Base-by-base conservation (phyloP, 2,888 invertebrate genomes). In the Terebella lapidaria region DNA sequence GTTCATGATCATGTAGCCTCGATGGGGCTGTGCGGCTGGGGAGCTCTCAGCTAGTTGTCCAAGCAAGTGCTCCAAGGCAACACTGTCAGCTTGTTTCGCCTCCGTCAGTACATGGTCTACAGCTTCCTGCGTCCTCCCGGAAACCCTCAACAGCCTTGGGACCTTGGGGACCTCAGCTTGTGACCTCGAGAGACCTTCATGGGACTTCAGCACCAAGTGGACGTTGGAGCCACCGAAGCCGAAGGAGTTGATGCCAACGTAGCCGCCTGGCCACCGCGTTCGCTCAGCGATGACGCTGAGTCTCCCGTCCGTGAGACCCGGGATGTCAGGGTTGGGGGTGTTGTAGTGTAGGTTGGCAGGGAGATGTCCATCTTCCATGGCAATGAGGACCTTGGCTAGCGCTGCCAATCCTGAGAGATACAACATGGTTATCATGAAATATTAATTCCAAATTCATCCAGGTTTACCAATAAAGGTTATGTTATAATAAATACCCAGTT, bases 211-310 rank as follows among this genome's bases (percentile, higher is more conserved):
- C 18, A 81, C 55, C 2, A 74, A 70, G 67, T 81, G 81, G 2
- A 80, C 80, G 68, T 81, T 81, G 27, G 81, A 79, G 58, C 99
- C 99, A 64, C 97, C 97, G 82, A 97, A 97, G 22, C 97, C 97
- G 81, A 99, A 99, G 5, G 95, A 95, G 83, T 97, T 99, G 29
- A 99, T 82, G 25, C 89, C 95, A 56, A 92, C 88, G 62, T 92
- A 85, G n/a, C 95, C 95, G 54, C 95, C 95, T 58, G 89, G 87
- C 89, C 91, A 95, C 27, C 88, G 86, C 64, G 86, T 88, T 73
- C 89, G 87, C 78, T 88, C 86, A 67, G 89, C 86, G 24, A 97
- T 91, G 3, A 69, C 64, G 55, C 92, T 87, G n/a, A 97, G 84
- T 53, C 90, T 84, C 0, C 96, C 97, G 77, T 96, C 94, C 64